phyloP scores from a whole-genome alignment of 2,888 invertebrate species.

The Ennomos quercinarius region DNA sequence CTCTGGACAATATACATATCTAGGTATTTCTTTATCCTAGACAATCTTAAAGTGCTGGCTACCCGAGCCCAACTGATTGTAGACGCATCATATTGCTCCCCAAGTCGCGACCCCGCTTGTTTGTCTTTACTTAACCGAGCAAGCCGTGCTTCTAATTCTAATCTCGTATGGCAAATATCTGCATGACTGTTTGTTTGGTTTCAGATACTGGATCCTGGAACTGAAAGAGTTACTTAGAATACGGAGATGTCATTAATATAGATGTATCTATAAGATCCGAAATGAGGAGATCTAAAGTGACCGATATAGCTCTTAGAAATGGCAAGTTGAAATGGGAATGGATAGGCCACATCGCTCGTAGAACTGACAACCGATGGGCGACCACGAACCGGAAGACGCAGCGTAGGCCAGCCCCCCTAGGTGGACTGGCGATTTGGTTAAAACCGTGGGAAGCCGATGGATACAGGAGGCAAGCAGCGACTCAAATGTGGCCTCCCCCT shows the following conservation, averaged over 20 bases:
- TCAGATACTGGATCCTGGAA: constrained; percentile 14
- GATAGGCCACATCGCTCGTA: no score
- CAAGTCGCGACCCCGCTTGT: constrained; percentile 29
- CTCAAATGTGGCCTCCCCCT: no score
- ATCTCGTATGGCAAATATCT: constrained; percentile 41
- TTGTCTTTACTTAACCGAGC: constrained; percentile 41
- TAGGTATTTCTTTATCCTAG: constrained; percentile 4
- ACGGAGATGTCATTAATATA: background rate
- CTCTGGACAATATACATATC: no score
- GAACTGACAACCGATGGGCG: no score
- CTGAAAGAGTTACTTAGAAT: background rate
- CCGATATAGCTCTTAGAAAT: no score
- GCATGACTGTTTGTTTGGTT: constrained; percentile 31
- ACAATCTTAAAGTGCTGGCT: constrained; percentile 11
- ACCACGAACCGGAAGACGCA: no score
- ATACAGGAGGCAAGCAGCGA: no score
- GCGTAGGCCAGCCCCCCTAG: no score
- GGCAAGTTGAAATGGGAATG: no score
- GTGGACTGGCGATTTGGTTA: no score
- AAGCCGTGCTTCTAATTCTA: constrained; percentile 32
- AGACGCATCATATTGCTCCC: constrained; percentile 27
- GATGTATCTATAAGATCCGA: background rate
- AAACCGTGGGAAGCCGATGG: no score
- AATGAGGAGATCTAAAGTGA: no score
- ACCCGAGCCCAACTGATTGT: constrained; percentile 32